Evolutionary conservation across 2,888 invertebrate genomes (phyloP).

Genomic region (Tenthredo notha): DNA sequence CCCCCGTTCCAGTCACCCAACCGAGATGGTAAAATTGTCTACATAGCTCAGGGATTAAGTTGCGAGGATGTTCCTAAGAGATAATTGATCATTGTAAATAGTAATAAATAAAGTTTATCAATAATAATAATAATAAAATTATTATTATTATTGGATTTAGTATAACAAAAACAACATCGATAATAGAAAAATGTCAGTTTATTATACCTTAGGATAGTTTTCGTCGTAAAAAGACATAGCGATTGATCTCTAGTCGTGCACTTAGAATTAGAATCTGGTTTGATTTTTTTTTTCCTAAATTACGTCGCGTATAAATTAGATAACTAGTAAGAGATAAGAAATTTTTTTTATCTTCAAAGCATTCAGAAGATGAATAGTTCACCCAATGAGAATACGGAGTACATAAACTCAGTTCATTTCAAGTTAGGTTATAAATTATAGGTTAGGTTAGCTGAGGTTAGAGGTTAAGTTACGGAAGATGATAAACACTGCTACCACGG

Average conservation of each 20-base stretch:
- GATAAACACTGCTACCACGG: neutral
- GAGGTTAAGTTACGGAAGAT: neutral
- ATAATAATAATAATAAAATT: neutral
- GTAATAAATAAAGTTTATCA: neutral
- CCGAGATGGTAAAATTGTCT: slow-evolving; percentile 94
- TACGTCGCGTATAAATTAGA: too few species aligned
- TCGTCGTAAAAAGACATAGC: slow-evolving; percentile 56
- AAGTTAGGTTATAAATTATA: neutral
- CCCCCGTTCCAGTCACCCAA: slow-evolving; percentile 99
- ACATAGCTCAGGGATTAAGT: slow-evolving; percentile 94
- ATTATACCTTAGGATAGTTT: slow-evolving; percentile 57
- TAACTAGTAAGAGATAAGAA: slow-evolving; percentile 5
- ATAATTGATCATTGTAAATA: neutral
- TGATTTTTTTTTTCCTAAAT: neutral
- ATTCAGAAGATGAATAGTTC: neutral
- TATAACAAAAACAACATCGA: neutral
- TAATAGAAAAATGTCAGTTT: neutral
- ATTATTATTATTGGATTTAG: neutral
- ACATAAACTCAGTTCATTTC: neutral
- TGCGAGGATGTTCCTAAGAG: slow-evolving; percentile 86
- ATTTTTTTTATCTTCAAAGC: neutral
- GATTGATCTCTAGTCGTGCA: neutral
- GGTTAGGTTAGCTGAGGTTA: neutral
- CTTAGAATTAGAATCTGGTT: neutral
- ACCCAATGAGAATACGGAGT: neutral